These are phyloP conservation scores for Cephus cinctus DNA, from an alignment of 1,140 invertebrate genomes.

Conservation along the genomic window DNA sequence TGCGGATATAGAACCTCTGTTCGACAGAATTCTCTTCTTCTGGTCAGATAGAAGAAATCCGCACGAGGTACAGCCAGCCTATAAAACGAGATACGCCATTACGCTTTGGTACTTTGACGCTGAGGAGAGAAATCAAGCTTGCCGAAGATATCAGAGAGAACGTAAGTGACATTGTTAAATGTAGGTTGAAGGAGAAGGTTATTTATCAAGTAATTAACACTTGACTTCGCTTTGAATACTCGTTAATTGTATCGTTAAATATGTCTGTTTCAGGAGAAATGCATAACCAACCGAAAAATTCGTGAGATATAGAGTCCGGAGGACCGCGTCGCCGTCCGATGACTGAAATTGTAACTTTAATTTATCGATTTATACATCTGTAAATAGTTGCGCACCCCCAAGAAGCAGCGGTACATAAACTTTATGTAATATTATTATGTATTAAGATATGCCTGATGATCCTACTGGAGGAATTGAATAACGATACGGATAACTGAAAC, in stretches of 20 bases:
- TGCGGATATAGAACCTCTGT: slow-evolving; percentile 89
- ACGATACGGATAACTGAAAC: slow-evolving; percentile 10
- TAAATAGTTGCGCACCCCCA: slow-evolving; percentile 30
- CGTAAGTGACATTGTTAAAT: too few species aligned
- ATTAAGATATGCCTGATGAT: slow-evolving; percentile 29
- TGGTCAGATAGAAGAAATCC: slow-evolving; percentile 97
- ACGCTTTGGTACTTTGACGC: slow-evolving; percentile 96
- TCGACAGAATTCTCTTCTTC: slow-evolving; percentile 93
- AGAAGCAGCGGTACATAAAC: slow-evolving; percentile 39
- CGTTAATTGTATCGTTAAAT: too few species aligned
- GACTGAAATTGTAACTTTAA: slow-evolving; percentile 31
- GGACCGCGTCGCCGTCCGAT: slow-evolving; percentile 22
- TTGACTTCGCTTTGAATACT: too few species aligned
- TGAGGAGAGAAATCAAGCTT: slow-evolving; percentile 76
- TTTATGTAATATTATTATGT: slow-evolving; percentile 40
- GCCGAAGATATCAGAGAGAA: slow-evolving; percentile 63
- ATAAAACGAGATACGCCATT: slow-evolving; percentile 87
- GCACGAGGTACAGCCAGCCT: slow-evolving; percentile 93
- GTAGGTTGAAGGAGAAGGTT: too few species aligned
- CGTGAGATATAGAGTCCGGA: slow-evolving; percentile 27
- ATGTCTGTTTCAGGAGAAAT: slow-evolving; percentile 32
- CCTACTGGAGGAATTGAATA: slow-evolving; percentile 28
- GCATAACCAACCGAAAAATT: slow-evolving; percentile 23
- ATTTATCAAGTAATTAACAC: too few species aligned
- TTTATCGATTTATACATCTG: slow-evolving; percentile 23